Conservation (phyloP, 2,797 vertebrate species). For the Sparidentex hasta region DNA sequence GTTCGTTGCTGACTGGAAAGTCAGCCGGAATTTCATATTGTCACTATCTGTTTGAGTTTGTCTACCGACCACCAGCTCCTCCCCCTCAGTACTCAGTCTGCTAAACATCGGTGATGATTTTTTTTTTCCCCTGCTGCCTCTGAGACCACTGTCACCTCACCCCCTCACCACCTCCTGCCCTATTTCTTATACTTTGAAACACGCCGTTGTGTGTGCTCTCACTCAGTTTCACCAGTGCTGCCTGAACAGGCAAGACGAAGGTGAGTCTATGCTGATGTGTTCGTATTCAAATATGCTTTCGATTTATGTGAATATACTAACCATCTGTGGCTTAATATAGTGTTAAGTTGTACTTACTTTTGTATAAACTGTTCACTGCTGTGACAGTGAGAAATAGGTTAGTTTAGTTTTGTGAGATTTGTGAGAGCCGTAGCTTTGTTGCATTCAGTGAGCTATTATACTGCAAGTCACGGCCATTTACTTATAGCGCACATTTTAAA, state of each 20-base stretch:
- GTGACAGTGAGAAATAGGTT: neutral
- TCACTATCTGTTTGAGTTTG: neutral
- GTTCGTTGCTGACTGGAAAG: conserved; percentile 56
- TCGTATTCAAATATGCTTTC: conserved; percentile 1
- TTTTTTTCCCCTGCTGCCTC: conserved; percentile 1
- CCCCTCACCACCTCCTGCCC: neutral
- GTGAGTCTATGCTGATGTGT: conserved; percentile 37
- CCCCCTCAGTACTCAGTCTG: neutral
- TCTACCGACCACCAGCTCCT: conserved; percentile 35
- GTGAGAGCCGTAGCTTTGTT: neutral
- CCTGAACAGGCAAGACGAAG: conserved; percentile 27
- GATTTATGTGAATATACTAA: neutral
- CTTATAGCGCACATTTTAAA: neutral
- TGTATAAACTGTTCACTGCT: neutral
- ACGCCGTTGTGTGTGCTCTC: neutral
- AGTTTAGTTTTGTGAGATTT: neutral
- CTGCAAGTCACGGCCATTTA: neutral
- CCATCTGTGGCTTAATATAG: neutral
- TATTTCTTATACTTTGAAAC: conserved; percentile 4
- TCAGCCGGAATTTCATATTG: conserved; percentile 18
- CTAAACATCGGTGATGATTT: conserved; percentile 12
- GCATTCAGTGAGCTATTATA: neutral
- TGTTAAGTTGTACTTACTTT: neutral
- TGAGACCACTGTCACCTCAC: conserved; percentile 57
- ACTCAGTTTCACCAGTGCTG: conserved; percentile 31